Evolutionary conservation across 2,113 vertebrate species (phyloP).

Genomic region (Sylvietta virens): DNA sequence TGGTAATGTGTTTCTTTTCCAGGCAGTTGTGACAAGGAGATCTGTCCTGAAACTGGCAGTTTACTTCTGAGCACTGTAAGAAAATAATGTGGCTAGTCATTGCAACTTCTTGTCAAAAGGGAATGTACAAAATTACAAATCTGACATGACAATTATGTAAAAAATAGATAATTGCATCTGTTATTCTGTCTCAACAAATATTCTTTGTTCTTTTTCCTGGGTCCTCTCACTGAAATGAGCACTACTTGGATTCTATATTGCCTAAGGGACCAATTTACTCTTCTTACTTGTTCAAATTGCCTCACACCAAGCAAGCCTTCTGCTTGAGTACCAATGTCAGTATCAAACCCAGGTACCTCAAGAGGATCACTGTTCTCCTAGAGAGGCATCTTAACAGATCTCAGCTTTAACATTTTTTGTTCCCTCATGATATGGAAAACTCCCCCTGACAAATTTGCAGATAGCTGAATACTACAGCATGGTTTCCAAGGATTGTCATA

Average conservation of each 20-base stretch:
- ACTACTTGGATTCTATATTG: background rate
- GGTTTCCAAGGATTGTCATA: background rate
- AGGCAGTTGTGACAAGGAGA: slow-evolving; percentile 23
- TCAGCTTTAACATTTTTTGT: background rate
- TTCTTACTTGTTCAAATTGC: background rate
- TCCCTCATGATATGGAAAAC: background rate
- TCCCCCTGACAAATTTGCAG: background rate
- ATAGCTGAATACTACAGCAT: background rate
- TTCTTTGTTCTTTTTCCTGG: background rate
- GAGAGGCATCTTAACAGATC: background rate
- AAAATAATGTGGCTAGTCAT: slow-evolving; percentile 26
- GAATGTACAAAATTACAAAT: slow-evolving; percentile 50
- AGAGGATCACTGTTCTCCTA: background rate
- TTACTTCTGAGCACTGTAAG: slow-evolving; percentile 47
- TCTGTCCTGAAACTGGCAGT: background rate
- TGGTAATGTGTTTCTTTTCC: slow-evolving; percentile 37
- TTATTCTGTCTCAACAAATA: slow-evolving; percentile 30
- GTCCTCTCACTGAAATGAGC: background rate
- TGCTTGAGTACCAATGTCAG: background rate
- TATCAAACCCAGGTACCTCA: background rate
- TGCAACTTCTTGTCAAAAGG: slow-evolving; percentile 22
- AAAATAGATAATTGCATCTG: slow-evolving; percentile 44
- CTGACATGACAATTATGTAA: slow-evolving; percentile 35
- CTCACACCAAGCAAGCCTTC: background rate
- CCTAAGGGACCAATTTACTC: background rate